Evolutionary conservation across 2,113 vertebrate species (phyloP).

Genomic region (Alouatta palliata): DNA sequence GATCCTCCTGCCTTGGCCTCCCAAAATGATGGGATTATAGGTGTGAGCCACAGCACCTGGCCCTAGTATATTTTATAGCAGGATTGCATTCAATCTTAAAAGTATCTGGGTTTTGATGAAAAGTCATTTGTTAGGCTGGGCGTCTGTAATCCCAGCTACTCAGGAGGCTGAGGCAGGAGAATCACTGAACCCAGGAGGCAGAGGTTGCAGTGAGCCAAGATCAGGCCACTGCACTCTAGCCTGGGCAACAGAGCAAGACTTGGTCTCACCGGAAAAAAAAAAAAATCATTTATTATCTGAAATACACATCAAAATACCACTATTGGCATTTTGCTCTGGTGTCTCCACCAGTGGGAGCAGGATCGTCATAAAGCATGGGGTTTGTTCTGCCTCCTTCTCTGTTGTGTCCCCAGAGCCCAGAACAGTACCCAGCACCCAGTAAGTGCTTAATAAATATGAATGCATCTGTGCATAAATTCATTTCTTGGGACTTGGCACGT

Average conservation of each 20-base stretch:
- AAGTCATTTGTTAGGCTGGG: background rate
- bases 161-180: no score
- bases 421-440: background rate
- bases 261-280: no score
- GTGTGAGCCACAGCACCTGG: background rate
- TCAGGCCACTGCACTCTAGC: no score
- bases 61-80: background rate
- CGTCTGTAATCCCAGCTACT: no score
- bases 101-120: background rate
- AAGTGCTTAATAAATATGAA: constrained; percentile 7
- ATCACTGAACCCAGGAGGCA: no score
- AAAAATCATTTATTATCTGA: background rate
- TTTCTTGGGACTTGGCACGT: background rate
- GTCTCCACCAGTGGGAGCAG: background rate
- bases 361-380: background rate
- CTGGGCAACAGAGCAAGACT: no score
- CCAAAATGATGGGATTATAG: background rate
- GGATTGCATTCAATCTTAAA: background rate
- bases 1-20: background rate
- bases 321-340: background rate
- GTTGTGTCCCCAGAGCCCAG: background rate
- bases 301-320: background rate
- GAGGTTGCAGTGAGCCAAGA: no score
- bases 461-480: background rate
- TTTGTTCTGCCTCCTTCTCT: background rate